Percentiles rank a stretch among this genome's conserved stretches.
Conservation (phyloP, 2,797 vertebrate genomes). For the Peromyscus melanophrys region DNA sequence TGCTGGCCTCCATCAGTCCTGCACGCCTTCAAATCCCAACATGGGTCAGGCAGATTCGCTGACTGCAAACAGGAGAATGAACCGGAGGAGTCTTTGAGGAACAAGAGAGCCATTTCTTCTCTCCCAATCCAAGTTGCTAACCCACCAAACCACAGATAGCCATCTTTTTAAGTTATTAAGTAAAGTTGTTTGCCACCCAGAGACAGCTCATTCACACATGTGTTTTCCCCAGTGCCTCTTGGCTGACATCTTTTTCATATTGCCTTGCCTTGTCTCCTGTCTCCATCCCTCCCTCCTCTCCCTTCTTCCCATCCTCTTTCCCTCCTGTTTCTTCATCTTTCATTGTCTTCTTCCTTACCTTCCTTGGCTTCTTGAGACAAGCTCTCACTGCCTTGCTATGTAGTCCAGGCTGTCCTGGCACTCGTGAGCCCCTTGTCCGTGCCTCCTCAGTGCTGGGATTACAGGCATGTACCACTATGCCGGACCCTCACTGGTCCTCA, state of each 20-base stretch:
- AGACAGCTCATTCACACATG: neutral
- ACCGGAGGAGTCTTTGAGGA: neutral
- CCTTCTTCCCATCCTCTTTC: neutral
- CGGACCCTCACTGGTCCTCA: neutral
- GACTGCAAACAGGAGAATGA: neutral
- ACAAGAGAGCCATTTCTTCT: neutral
- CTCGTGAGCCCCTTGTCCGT: neutral
- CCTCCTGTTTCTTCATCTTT: neutral
- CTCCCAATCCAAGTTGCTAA: neutral
- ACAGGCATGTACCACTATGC: neutral
- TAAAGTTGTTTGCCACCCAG: neutral
- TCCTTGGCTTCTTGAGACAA: neutral
- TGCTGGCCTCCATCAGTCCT: neutral
- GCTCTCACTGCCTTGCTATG: neutral
- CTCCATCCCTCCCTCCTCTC: no score
- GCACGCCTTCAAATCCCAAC: neutral
- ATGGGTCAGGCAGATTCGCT: neutral
- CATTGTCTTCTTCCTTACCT: neutral
- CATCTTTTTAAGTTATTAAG: neutral
- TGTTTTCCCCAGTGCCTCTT: neutral
- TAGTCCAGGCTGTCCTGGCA: neutral
- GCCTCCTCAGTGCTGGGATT: neutral
- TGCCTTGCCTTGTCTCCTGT: neutral
- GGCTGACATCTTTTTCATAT: constrained; percentile 23
- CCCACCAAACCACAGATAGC: neutral